Evolutionary conservation across 2,113 vertebrate genomes (phyloP), one percentile per base, ranked within the genome.

Genomic region (Mugil cephalus): DNA sequence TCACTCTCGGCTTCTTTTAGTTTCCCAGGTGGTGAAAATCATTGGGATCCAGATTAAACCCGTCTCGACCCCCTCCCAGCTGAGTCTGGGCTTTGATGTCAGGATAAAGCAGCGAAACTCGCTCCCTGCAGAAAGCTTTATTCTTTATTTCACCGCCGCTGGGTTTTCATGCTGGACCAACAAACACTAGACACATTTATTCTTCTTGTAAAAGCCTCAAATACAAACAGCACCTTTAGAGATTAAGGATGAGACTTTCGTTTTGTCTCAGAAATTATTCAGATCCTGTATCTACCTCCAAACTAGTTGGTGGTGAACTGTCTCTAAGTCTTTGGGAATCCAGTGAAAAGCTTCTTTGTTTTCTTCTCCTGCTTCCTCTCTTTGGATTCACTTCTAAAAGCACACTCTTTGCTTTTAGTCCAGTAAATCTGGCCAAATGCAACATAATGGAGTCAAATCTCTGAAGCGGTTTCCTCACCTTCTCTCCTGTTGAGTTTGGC

Each of bases 401-500:
- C 5, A 30, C 24, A 30, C 2, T 30, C 2, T 30, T 30, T 30
- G 24, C 24, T 30, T 5, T 30, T 5, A 30, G 24, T 5, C 24
- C 24, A 30, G 24, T 30, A 30, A 30, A 34, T 42, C 10, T n/a
- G 43, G 30, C 47, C 11, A 21, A 47, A 19, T 3, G 24, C 30
- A 54, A 13, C 17, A 38, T 15, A 7, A 58, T n/a, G 35, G 10
- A 43, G 15, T 18, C 8, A 17, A 30, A 54, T 8, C 4, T 4
- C 11, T 9, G 18, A 14, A 39, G 24, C 6, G 11, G 40, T 34
- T 18, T 54, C 52, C 95, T 96, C 88, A 99, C 97, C 97, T 64
- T 96, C 95, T 94, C 95, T 86, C 69, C 94, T 92, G 94, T 97
- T 97, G 88, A 99, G 95, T 77, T 97, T 97, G 74, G 95, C 95